Conservation (phyloP, 2,113 vertebrate species). For the Microcebus ravelobensis region DNA sequence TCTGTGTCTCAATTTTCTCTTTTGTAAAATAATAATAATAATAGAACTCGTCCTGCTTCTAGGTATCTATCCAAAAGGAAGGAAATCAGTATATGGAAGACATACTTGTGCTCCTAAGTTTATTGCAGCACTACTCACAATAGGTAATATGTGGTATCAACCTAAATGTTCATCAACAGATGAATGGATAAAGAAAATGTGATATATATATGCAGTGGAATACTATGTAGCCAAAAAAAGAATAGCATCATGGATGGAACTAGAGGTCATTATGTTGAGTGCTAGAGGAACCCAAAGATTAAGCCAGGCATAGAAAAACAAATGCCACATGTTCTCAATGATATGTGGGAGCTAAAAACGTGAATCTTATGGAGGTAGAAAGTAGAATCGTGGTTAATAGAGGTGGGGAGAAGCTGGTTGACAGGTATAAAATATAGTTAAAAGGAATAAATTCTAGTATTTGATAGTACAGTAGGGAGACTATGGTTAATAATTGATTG, state of each 20-base stretch:
- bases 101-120: not conserved
- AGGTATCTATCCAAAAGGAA: not conserved
- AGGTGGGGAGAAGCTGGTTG: not conserved
- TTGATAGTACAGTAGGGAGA: not conserved
- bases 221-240: not conserved
- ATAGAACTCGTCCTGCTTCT: not conserved
- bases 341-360: not conserved
- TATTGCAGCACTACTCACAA: not conserved
- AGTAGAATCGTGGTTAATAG: not conserved
- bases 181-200: not conserved
- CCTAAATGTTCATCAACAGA: not conserved
- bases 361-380: not conserved
- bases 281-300: not conserved
- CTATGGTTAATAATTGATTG: not conserved
- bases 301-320: not conserved
- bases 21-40: conserved; percentile 33
- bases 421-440: not conserved
- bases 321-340: not conserved
- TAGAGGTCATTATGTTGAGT: not conserved
- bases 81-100: not conserved
- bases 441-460: not conserved
- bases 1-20: conserved; percentile 32
- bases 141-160: not conserved
- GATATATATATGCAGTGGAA: not conserved
- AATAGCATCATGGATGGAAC: not conserved